Percentiles rank a stretch among this genome's conserved stretches.
phyloP scores from a whole-genome alignment of 1,140 invertebrate species.

The Pseudomyrmex cubaensis region DNA sequence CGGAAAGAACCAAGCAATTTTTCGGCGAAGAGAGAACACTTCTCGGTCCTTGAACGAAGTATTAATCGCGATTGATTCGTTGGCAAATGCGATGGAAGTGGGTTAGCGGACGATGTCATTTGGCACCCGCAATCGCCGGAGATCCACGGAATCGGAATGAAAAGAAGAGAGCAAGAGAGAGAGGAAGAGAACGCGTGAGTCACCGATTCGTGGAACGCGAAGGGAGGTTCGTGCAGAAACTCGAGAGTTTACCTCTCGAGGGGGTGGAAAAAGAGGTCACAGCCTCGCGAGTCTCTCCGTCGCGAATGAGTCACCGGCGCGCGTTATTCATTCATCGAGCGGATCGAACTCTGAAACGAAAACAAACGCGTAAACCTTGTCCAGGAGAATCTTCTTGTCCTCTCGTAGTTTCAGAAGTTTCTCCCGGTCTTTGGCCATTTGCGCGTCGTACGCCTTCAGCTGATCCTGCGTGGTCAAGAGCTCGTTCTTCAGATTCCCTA shows the following conservation, averaged over 20 bases:
- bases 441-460: constrained; percentile 74
- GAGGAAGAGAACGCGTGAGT: constrained; percentile 49
- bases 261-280: constrained; percentile 8
- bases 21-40: background rate
- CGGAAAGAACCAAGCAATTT: background rate
- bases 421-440: constrained; percentile 80
- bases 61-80: background rate
- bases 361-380: constrained; percentile 71
- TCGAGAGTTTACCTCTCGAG: constrained; percentile 62
- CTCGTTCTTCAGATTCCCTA: constrained; percentile 82
- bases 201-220: constrained; percentile 63
- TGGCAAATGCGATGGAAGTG: background rate
- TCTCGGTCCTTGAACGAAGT: background rate
- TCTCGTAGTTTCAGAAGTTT: constrained; percentile 82
- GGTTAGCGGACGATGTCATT: constrained; percentile 3
- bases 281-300: constrained; percentile 14
- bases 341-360: background rate
- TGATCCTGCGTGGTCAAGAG: constrained; percentile 75
- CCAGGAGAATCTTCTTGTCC: constrained; percentile 81
- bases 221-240: constrained; percentile 51
- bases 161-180: background rate
- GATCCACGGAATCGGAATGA: constrained; percentile 11
- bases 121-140: background rate
- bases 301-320: constrained; percentile 65
- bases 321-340: no score